Evolutionary conservation across 2,888 invertebrate genomes (phyloP), one percentile per base, ranked within the genome.

Genomic region (Ormyrus rosae): DNA sequence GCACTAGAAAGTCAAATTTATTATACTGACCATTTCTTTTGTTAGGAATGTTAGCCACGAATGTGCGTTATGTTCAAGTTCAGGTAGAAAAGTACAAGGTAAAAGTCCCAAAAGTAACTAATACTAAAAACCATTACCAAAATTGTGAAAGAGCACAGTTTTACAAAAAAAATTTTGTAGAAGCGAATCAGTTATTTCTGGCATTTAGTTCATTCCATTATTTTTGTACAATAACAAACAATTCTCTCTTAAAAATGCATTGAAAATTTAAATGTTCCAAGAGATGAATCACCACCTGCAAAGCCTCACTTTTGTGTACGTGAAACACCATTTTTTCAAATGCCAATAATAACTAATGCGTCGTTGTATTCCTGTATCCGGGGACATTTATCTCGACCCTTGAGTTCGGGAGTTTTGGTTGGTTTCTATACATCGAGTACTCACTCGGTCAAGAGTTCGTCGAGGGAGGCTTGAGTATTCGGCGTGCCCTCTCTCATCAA

Each of bases 391-490:
- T 64, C 69, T 74, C 55, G 69, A 58, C 51, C 64, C 19, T 48
- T 34, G 56, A 64, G 34, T 73, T 50, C 8, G 53, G 51, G n/a
- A 48, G 13, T 60, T 68, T 69, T 9, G 13, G 53, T 69, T 69
- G 45, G 19, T 65, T 46, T 83, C 63, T 79, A 83, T 76, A 75
- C 82, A 84, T 86, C 84, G 82, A 84, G 84, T 90, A 92, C 91
- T 91, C 88, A 92, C 92, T 91, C 91, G 80, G 90, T 89, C 84
- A 91, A 87, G 83, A 91, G 89, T 84, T 91, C 91, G 83, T 91
- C 91, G 83, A 91, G 88, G 80, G 89, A 89, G 80, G 88, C 89
- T 85, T 90, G 91, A 74, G 88, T 88, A 88, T 88, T 89, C 78
- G 90, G 87, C 64, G 90, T 87, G 82, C 89, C 89, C 82, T 88